phyloP scores from a whole-genome alignment of 2,797 vertebrate genomes.

The Characodon lateralis region DNA sequence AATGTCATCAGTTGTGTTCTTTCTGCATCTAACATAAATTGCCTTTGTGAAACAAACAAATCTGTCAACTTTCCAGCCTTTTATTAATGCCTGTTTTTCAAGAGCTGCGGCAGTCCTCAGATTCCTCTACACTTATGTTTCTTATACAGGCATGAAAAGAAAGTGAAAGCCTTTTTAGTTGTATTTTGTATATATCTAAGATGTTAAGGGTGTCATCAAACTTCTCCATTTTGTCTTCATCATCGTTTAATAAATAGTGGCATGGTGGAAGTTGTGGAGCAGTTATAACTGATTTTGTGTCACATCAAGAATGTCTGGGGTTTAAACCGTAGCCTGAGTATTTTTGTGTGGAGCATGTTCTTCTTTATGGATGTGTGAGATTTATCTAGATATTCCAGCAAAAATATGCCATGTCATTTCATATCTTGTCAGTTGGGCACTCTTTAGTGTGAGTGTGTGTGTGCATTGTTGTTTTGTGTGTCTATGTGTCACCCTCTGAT shows the following conservation, averaged over 20 bases:
- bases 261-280: not conserved
- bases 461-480: no score
- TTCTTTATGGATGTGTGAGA: no score
- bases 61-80: not conserved
- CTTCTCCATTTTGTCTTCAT: not conserved
- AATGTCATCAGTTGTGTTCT: no score
- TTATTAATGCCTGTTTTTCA: not conserved
- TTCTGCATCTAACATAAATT: no score
- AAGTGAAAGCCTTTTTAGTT: not conserved
- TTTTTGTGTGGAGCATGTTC: not conserved
- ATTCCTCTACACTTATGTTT: not conserved
- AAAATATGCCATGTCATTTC: no score
- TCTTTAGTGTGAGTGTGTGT: no score
- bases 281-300: not conserved
- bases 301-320: not conserved
- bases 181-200: not conserved
- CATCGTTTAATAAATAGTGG: not conserved
- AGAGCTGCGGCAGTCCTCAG: no score
- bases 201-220: not conserved
- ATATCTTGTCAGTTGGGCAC: no score
- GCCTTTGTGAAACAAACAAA: not conserved
- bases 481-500: no score
- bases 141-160: not conserved
- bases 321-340: not conserved
- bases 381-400: not conserved